phyloP scores from a whole-genome alignment of 2,888 invertebrate genomes.

The Ichneumon xanthorius region DNA sequence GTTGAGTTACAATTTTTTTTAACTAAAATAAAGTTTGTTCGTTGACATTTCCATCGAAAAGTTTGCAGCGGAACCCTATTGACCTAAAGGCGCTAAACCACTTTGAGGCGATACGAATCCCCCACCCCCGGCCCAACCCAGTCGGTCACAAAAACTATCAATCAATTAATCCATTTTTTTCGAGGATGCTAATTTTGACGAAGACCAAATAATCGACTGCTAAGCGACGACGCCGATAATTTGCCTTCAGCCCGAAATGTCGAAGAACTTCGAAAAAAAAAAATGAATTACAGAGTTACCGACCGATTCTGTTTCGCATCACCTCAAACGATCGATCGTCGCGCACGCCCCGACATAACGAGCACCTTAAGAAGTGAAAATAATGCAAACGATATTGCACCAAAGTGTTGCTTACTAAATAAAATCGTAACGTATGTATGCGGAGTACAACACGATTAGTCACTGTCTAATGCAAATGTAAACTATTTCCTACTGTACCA shows the following conservation, averaged over 20 bases:
- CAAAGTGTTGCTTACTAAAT: constrained; percentile 33
- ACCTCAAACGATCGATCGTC: neutral
- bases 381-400: constrained; percentile 50
- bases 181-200: too few species aligned
- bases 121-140: too few species aligned
- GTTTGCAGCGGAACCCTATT: neutral
- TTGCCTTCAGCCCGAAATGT: neutral
- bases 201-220: too few species aligned
- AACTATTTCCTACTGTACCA: constrained; percentile 22
- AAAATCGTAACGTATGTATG: constrained; percentile 39
- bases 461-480: constrained; percentile 45
- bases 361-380: constrained; percentile 57
- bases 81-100: too few species aligned
- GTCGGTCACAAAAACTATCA: too few species aligned
- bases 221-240: neutral
- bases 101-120: too few species aligned
- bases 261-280: neutral
- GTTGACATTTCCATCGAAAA: neutral
- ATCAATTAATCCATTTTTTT: too few species aligned
- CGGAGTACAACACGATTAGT: constrained; percentile 50
- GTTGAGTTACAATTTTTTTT: neutral
- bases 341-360: constrained; percentile 4
- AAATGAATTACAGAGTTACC: neutral
- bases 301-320: neutral
- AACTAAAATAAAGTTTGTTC: neutral